Evolutionary conservation across 1,140 invertebrate genomes (phyloP), one percentile per base, ranked within the genome.

Genomic region (Linepithema humile): DNA sequence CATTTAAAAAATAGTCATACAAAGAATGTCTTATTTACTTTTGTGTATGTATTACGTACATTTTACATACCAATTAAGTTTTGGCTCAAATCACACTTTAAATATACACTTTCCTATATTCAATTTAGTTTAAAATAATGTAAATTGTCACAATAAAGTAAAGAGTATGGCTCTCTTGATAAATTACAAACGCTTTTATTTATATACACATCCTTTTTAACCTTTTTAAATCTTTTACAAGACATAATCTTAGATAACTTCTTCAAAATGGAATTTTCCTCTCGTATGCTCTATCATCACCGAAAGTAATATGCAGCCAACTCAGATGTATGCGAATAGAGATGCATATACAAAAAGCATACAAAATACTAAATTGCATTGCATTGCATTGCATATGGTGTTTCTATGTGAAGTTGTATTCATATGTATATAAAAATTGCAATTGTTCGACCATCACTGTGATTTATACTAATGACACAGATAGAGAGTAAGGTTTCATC

Each of bases 221-320:
- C 20, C 35, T 17, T 50, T 29, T 60, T 45, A 2, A 32, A n/a
- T n/a, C 35, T 10, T 7, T 26, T 7, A 32, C 23, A 38, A 5
- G 73, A 29, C 15, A 23, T 26, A 77, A 32, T 43, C 15, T 83
- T 10, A 9, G 6, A 60, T 78, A 23, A 29, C 1, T 35, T 26
- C 29, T 55, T 20, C 15, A 43, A 17, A 9, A 26, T 32, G 72
- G 67, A 57, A 45, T 7, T 67, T 17, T 53, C 32, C 12, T 55
- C 15, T 77, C 2, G 26, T 55, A 45, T 85, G 72, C 82, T 86
- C 26, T 40, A 78, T 82, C 87, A 86, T 82, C 85, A 89, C 70
- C 88, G 84, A 85, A n/a, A 62, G 40, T 69, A 87, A 72, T 57
- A 73, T 40, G 57, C 59, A 45, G 2, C 20, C 26, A 70, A 70